phyloP scores from a whole-genome alignment of 2,888 invertebrate species.

The Campaea margaritaria region DNA sequence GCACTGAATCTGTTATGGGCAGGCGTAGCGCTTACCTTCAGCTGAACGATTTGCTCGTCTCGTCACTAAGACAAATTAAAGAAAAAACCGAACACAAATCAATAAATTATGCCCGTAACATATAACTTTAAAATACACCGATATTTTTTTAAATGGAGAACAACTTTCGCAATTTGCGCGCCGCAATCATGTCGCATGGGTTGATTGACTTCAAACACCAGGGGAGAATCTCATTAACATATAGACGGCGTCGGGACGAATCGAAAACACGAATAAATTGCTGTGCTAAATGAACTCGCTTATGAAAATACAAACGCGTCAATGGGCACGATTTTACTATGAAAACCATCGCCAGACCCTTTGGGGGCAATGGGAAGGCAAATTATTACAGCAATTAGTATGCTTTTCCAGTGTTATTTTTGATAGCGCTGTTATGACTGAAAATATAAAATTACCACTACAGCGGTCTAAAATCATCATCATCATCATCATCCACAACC shows the following conservation, averaged over 20 bases:
- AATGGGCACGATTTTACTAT: slow-evolving; percentile 20
- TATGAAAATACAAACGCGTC: slow-evolving; percentile 40
- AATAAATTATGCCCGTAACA: too few relatives aligned
- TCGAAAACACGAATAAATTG: slow-evolving; percentile 36
- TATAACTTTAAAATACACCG: too few relatives aligned
- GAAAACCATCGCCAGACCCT: slow-evolving; percentile 3
- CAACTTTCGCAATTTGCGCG: slow-evolving; percentile 39
- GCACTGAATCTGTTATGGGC: too few relatives aligned
- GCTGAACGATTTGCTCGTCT: too few relatives aligned
- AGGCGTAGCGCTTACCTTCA: too few relatives aligned
- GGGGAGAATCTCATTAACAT: slow-evolving; percentile 56
- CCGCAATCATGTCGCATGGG: slow-evolving; percentile 47
- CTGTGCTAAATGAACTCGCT: slow-evolving; percentile 30
- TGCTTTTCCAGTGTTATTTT: neutral
- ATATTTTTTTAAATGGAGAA: slow-evolving; percentile 14
- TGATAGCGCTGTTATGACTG: too few relatives aligned
- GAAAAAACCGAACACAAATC: too few relatives aligned
- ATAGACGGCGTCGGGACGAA: slow-evolving; percentile 46
- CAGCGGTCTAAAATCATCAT: too few relatives aligned
- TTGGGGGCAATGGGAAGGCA: neutral
- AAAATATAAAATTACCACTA: too few relatives aligned
- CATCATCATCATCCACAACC: too few relatives aligned
- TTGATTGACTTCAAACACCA: slow-evolving; percentile 56
- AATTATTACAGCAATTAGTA: neutral
- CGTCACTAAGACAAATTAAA: too few relatives aligned